Evolutionary conservation across 2,888 invertebrate genomes (phyloP).

Genomic region (Pseudococcus viburni): DNA sequence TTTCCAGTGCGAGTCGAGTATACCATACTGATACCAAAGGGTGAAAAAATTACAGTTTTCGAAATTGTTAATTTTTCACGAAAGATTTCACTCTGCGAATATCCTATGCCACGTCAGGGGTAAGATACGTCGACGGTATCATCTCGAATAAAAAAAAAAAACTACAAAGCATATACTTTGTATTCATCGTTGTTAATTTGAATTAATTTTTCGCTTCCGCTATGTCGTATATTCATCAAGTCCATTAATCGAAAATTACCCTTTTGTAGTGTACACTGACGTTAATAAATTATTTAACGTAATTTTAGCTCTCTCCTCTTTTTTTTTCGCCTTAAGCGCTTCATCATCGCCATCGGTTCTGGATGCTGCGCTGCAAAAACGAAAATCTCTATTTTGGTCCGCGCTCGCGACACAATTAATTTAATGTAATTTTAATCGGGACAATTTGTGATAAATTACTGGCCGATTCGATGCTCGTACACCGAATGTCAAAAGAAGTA

Average conservation of each 20-base stretch:
- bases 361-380: neutral
- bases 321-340: neutral
- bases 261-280: conserved; percentile 27
- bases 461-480: conserved; percentile 16
- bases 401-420: conserved; percentile 23
- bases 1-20: neutral
- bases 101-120: neutral
- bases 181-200: conserved; percentile 42
- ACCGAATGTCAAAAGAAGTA: conserved; percentile 35
- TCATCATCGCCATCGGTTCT: neutral
- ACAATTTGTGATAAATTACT: conserved; percentile 46
- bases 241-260: conserved; percentile 42
- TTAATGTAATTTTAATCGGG: conserved; percentile 47
- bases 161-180: neutral
- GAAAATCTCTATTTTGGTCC: conserved; percentile 1
- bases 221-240: conserved; percentile 29
- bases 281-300: conserved; percentile 48
- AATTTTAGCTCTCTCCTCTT: neutral
- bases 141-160: neutral
- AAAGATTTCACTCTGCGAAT: neutral
- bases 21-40: neutral
- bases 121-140: neutral
- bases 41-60: neutral
- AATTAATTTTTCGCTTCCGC: conserved; percentile 45
- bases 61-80: neutral